Percentiles rank a stretch among this genome's conserved stretches.
phyloP scores from a whole-genome alignment of 2,113 vertebrate genomes.

The Megaptera novaeangliae region DNA sequence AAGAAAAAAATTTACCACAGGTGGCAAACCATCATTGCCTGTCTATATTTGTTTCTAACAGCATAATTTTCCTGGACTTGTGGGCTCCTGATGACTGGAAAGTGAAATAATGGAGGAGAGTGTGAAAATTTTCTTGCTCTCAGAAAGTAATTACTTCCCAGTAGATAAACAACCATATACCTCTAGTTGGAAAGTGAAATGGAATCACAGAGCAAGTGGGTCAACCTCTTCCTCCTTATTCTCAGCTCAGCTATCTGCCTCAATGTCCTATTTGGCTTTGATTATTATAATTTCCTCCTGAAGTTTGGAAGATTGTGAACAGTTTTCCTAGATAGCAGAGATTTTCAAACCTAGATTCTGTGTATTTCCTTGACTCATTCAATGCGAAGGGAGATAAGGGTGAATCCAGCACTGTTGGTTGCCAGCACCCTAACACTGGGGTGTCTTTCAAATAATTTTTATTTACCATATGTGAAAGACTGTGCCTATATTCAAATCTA shows the following conservation, averaged over 20 bases:
- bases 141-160: neutral
- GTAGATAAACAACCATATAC: neutral
- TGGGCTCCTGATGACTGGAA: neutral
- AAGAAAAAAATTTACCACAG: neutral
- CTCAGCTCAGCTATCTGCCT: neutral
- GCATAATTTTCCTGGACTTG: neutral
- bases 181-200: neutral
- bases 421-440: neutral
- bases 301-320: neutral
- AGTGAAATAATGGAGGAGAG: neutral
- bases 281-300: neutral
- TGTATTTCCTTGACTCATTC: neutral
- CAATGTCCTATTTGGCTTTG: neutral
- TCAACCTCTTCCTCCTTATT: neutral
- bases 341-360: neutral
- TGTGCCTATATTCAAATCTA: neutral
- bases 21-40: neutral
- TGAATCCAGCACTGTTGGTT: neutral
- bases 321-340: neutral
- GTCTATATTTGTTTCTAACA: neutral
- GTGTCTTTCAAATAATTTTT: neutral
- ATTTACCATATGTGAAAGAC: neutral
- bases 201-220: neutral
- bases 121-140: neutral
- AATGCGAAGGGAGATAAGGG: neutral